Evolutionary conservation across 2,888 invertebrate species (phyloP).

Genomic region (Stramonita haemastoma): DNA sequence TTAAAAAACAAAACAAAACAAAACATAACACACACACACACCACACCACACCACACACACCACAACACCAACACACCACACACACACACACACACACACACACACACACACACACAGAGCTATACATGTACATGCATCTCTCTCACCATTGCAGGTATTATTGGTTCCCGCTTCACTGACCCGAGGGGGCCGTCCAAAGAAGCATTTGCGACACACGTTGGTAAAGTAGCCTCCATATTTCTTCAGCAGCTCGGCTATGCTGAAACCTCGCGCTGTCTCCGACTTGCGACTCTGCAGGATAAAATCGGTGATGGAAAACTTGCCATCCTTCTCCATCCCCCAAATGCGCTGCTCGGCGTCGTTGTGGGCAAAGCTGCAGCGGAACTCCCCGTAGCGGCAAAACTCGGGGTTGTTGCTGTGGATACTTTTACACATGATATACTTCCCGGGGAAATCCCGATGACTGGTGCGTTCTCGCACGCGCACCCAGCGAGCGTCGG

Average conservation of each 20-base stretch:
- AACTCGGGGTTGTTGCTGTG: slow-evolving; percentile 49
- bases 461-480: slow-evolving; percentile 70
- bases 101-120: too few species aligned
- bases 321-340: slow-evolving; percentile 70
- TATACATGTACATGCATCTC: too few species aligned
- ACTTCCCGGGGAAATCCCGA: slow-evolving; percentile 67
- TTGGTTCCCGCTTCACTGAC: slow-evolving; percentile 48
- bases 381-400: slow-evolving; percentile 63
- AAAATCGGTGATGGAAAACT: slow-evolving; percentile 70
- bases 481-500: slow-evolving; percentile 54
- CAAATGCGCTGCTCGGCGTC: slow-evolving; percentile 67
- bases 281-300: slow-evolving; percentile 63
- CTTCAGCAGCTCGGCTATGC: slow-evolving; percentile 59
- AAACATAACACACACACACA: too few species aligned
- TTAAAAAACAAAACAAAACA: too few species aligned
- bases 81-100: too few species aligned
- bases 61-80: too few species aligned
- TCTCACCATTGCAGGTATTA: slow-evolving; percentile 4
- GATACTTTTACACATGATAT: slow-evolving; percentile 67
- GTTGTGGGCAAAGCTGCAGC: slow-evolving; percentile 72
- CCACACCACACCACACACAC: too few species aligned
- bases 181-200: slow-evolving; percentile 58
- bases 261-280: slow-evolving; percentile 49
- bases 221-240: slow-evolving; percentile 68
- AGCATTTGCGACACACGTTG: slow-evolving; percentile 71